A percentile compares a stretch with the other conserved stretches of the same genome.
Evolutionary conservation across 1,140 invertebrate genomes (phyloP).

Genomic region (Ectropis grisescens): DNA sequence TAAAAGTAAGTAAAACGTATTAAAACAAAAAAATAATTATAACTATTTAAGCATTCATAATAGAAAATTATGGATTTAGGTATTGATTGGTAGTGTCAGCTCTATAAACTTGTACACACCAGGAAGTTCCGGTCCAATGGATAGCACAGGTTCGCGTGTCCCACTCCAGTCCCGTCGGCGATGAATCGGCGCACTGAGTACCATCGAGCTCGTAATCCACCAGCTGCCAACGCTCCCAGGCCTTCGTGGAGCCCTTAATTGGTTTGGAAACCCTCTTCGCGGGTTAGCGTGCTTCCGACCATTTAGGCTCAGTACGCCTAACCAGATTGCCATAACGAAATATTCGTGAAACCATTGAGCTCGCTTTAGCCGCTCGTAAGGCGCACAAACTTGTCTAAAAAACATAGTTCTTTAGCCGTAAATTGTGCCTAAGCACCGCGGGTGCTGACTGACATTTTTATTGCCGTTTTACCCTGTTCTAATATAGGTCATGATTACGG

Average conservation of each 20-base stretch:
- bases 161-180: conserved; percentile 36
- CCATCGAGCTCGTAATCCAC: conserved; percentile 61
- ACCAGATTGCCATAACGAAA: conserved; percentile 63
- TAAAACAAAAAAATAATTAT: too few species aligned
- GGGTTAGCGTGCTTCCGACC: conserved; percentile 46
- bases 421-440: conserved; percentile 34
- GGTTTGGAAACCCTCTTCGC: conserved; percentile 65
- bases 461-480: conserved; percentile 19
- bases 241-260: conserved; percentile 63
- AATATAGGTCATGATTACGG: conserved; percentile 22
- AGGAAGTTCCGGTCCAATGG: conserved; percentile 20
- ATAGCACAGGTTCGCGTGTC: conserved; percentile 31
- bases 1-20: too few species aligned
- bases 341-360: conserved; percentile 52
- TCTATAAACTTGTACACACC: too few species aligned
- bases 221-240: conserved; percentile 56
- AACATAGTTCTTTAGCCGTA: conserved; percentile 28
- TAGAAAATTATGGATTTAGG: too few species aligned
- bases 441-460: conserved; percentile 28
- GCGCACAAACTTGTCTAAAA: conserved; percentile 25
- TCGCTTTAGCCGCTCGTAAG: too few species aligned
- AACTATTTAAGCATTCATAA: too few species aligned
- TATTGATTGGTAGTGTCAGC: too few species aligned
- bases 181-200: conserved; percentile 44
- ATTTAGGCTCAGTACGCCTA: conserved; percentile 56